These are phyloP conservation scores for Hydropsyche betteni DNA, from an alignment of 2,888 invertebrate species.

Conservation along the genomic window DNA sequence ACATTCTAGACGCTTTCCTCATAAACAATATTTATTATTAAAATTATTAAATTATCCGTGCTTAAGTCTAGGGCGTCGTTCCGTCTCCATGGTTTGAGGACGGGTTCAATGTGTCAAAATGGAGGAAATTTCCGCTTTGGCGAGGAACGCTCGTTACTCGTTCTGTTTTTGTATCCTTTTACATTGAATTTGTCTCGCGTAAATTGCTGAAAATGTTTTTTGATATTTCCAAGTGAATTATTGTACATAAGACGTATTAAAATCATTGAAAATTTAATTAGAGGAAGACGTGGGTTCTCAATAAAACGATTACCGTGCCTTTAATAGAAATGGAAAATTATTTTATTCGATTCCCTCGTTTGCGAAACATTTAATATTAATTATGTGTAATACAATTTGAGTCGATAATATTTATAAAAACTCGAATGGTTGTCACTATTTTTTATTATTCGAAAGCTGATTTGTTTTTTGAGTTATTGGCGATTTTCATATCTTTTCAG, in stretches of 20 bases:
- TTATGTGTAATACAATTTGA: too few species aligned
- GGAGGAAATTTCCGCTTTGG: constrained; percentile 1
- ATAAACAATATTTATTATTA: constrained; percentile 15
- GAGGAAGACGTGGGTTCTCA: not conserved
- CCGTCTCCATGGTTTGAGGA: not conserved
- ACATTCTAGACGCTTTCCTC: constrained; percentile 8
- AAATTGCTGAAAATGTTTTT: not conserved
- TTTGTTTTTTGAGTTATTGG: not conserved
- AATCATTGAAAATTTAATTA: not conserved
- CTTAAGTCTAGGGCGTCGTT: not conserved
- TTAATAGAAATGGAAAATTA: not conserved
- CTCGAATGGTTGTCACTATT: too few species aligned
- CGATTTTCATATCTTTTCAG: constrained; percentile 56
- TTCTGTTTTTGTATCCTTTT: not conserved
- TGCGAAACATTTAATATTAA: too few species aligned
- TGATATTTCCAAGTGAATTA: not conserved
- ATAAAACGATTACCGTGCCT: too few species aligned
- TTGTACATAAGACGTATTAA: not conserved
- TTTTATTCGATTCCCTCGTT: not conserved
- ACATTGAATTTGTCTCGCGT: constrained; percentile 8
- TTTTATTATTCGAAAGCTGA: too few species aligned
- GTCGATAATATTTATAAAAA: too few species aligned
- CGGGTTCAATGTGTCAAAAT: constrained; percentile 1
- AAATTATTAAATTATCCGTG: constrained; percentile 13
- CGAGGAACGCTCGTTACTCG: not conserved